Evolutionary conservation across 2,888 invertebrate species (phyloP).

Genomic region (Amblyteles armatorius): DNA sequence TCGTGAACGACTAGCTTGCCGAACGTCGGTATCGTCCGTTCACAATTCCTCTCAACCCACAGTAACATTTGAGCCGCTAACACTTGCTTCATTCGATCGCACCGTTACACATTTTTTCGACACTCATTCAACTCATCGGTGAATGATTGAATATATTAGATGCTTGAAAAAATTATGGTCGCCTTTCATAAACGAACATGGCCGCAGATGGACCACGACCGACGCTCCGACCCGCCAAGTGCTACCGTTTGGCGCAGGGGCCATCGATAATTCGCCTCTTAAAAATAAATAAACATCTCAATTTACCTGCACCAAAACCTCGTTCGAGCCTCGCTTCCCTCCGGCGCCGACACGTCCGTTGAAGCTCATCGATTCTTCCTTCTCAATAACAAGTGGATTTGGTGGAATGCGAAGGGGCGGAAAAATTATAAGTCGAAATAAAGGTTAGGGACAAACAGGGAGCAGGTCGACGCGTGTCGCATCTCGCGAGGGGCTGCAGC

Average conservation of each 20-base stretch:
- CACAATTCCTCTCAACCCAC: no score
- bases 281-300: neutral
- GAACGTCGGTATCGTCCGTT: no score
- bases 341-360: neutral
- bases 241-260: neutral
- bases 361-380: neutral
- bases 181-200: no score
- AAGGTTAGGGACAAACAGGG: neutral
- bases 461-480: neutral
- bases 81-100: no score
- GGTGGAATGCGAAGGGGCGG: no score
- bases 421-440: neutral
- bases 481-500: neutral
- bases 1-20: no score
- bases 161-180: no score
- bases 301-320: neutral
- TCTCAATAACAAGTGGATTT: neutral
- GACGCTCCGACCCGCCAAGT: neutral
- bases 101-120: no score
- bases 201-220: no score
- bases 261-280: neutral
- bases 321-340: neutral
- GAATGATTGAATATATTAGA: no score
- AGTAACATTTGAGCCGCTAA: no score
- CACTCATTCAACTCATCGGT: no score